phyloP scores from a whole-genome alignment of 2,797 vertebrate genomes.

The Anomalospiza imberbis region DNA sequence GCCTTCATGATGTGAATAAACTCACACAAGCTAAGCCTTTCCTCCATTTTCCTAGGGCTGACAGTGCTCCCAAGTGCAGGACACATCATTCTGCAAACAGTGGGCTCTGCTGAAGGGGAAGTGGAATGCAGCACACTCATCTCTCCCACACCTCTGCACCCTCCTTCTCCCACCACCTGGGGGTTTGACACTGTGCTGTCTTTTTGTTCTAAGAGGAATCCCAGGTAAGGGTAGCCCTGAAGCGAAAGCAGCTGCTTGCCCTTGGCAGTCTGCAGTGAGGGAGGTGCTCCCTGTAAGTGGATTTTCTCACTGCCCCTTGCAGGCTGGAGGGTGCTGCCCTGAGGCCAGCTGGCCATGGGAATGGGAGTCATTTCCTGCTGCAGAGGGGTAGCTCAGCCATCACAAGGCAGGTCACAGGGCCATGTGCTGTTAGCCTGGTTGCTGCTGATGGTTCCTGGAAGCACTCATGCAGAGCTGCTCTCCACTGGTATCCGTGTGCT shows the following conservation, averaged over 20 bases:
- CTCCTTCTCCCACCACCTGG: background rate
- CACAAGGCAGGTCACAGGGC: slow-evolving; percentile 16
- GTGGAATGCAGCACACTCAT: background rate
- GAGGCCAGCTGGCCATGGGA: background rate
- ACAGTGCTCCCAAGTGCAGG: background rate
- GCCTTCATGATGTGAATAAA: background rate
- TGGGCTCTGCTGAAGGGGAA: slow-evolving; percentile 11
- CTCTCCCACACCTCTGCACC: background rate
- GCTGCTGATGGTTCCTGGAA: background rate
- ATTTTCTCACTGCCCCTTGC: background rate
- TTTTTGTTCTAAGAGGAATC: background rate
- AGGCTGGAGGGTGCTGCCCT: background rate
- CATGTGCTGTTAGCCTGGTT: background rate
- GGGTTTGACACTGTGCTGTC: background rate
- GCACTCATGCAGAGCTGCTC: background rate
- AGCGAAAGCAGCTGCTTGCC: background rate
- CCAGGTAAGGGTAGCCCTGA: background rate
- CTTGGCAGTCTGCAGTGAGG: background rate
- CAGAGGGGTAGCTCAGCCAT: background rate
- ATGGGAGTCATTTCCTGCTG: slow-evolving; percentile 44
- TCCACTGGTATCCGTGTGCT: background rate
- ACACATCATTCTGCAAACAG: background rate
- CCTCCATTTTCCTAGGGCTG: background rate
- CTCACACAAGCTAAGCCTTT: background rate
- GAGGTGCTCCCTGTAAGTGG: fast-evolving